These are phyloP conservation scores for Drosophila takahashii DNA, from an alignment of 1,140 invertebrate genomes.

Conservation along the genomic window DNA sequence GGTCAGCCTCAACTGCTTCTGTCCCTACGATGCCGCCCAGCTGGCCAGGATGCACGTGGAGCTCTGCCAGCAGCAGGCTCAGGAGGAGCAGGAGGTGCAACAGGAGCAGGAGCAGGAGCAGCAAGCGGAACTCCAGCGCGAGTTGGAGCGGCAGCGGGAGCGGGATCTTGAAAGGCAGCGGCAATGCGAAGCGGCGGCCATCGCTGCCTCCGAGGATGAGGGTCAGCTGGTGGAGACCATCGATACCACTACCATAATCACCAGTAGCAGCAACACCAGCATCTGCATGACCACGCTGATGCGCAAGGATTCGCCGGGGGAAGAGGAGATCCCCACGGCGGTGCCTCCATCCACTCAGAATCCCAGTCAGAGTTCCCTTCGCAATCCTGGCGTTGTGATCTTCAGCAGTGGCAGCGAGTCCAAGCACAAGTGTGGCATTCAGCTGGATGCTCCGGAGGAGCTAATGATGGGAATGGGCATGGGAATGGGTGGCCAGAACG, in stretches of 20 bases:
- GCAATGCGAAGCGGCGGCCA: slow-evolving; percentile 1
- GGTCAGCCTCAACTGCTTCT: slow-evolving; percentile 75
- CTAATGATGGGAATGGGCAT: background rate
- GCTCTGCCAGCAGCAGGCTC: slow-evolving; percentile 36
- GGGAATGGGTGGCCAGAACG: slow-evolving; percentile 2
- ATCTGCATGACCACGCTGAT: slow-evolving; percentile 62
- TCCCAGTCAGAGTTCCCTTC: slow-evolving; percentile 1
- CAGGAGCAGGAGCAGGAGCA: slow-evolving; percentile 21
- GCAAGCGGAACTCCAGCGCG: background rate
- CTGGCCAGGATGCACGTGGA: slow-evolving; percentile 43
- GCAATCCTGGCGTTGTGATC: slow-evolving; percentile 27
- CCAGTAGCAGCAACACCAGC: slow-evolving; percentile 51
- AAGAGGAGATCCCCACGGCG: slow-evolving; percentile 1
- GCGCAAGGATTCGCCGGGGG: slow-evolving; percentile 15
- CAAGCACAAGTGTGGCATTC: slow-evolving; percentile 16
- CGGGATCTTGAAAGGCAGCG: slow-evolving; percentile 11
- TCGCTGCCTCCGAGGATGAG: slow-evolving; percentile 49
- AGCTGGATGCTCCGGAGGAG: slow-evolving; percentile 6
- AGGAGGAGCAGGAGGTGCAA: slow-evolving; percentile 17
- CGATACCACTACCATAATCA: slow-evolving; percentile 64
- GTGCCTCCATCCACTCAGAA: background rate
- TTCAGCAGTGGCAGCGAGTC: slow-evolving; percentile 6
- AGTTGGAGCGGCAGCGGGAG: slow-evolving; percentile 4
- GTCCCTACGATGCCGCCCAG: slow-evolving; percentile 58
- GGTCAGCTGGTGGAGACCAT: slow-evolving; percentile 61